Percentiles rank a stretch among this genome's conserved stretches.
phyloP scores from a whole-genome alignment of 2,797 vertebrate species.

The Myiothlypis coronata region DNA sequence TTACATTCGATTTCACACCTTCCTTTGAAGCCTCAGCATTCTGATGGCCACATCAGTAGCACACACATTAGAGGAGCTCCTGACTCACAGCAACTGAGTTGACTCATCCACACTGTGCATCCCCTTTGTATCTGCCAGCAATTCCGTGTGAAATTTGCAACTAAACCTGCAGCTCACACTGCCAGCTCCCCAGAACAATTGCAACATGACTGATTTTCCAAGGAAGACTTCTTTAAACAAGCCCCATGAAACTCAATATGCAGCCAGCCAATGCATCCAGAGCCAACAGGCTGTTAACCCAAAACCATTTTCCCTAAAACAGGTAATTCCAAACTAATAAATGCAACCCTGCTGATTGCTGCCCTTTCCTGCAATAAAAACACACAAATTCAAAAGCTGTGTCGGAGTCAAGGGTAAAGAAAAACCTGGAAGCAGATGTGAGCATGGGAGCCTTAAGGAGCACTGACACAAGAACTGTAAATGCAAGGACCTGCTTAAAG shows the following conservation, averaged over 20 bases:
- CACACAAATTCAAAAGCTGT: background rate
- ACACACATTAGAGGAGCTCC: background rate
- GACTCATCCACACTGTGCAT: background rate
- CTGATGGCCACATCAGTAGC: background rate
- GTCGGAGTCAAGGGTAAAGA: background rate
- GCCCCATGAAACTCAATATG: background rate
- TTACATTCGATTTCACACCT: rapidly evolving
- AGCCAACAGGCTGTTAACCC: background rate
- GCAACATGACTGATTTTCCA: background rate
- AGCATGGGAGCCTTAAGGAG: background rate
- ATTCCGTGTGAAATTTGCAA: background rate
- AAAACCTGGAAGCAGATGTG: background rate
- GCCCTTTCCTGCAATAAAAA: background rate
- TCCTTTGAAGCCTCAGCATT: background rate
- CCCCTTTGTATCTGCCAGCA: background rate
- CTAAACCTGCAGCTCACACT: background rate
- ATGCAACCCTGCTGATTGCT: background rate
- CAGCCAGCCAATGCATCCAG: background rate
- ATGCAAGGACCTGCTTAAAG: background rate
- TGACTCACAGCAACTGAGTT: background rate
- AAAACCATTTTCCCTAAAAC: background rate
- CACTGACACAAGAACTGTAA: background rate
- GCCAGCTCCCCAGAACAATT: background rate
- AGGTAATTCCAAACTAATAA: background rate
- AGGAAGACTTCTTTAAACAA: background rate